A percentile compares a stretch with the other conserved stretches of the same genome.
Conservation (phyloP, 2,888 invertebrate species). For the Enchytraeus crypticus region DNA sequence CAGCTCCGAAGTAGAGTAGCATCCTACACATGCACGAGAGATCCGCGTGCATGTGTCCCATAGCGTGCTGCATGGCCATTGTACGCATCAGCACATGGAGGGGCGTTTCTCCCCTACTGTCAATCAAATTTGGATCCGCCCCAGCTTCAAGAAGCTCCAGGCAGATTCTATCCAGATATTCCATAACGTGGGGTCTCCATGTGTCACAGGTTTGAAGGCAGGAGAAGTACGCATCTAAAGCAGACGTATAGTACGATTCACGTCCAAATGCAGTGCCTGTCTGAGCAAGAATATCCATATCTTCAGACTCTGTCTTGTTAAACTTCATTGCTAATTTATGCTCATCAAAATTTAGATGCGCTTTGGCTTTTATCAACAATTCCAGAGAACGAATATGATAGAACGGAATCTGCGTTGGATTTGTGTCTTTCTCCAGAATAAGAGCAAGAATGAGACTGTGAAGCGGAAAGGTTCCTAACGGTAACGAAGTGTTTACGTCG, state of each 20-base stretch:
- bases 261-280: conserved; percentile 30
- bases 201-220: conserved; percentile 27
- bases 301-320: neutral
- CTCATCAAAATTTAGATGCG: conserved; percentile 41
- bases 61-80: conserved; percentile 33
- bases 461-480: conserved; percentile 37
- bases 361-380: conserved; percentile 33
- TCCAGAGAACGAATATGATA: conserved; percentile 32
- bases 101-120: conserved; percentile 25
- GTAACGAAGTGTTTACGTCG: conserved; percentile 31
- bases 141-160: conserved; percentile 30
- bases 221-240: conserved; percentile 33
- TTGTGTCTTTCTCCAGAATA: conserved; percentile 31
- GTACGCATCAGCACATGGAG: conserved; percentile 18
- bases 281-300: neutral
- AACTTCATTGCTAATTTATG: neutral
- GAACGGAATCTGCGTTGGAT: conserved; percentile 22
- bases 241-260: conserved; percentile 34
- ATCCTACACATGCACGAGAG: conserved; percentile 27
- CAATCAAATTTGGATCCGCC: conserved; percentile 29
- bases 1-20: conserved; percentile 34
- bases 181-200: conserved; percentile 9
- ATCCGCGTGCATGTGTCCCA: conserved; percentile 24
- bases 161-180: conserved; percentile 13
- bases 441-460: conserved; percentile 35